Evolutionary conservation across 2,888 invertebrate genomes (phyloP).

Genomic region (Spilarctia lutea): DNA sequence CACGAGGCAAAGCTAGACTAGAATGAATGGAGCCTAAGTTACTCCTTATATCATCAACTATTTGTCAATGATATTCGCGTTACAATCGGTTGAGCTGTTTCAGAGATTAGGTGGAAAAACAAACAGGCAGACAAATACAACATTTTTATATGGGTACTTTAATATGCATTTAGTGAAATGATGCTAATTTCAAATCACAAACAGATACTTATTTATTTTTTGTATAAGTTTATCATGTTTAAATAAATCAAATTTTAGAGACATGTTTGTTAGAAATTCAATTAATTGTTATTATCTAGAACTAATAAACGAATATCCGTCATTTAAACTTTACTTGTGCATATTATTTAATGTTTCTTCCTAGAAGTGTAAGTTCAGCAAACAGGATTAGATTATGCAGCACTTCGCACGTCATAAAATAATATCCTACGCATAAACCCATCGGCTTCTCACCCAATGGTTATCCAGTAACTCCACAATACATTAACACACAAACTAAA

Average conservation of each 20-base stretch:
- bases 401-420: conserved; percentile 52
- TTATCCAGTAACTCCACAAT: conserved; percentile 52
- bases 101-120: too few relatives aligned
- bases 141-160: too few relatives aligned
- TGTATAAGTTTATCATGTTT: not conserved
- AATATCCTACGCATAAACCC: conserved; percentile 55
- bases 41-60: too few relatives aligned
- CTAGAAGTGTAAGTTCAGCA: conserved; percentile 28
- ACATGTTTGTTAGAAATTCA: not conserved
- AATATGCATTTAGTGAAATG: too few relatives aligned
- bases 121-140: too few relatives aligned
- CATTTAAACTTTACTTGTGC: conserved; percentile 15
- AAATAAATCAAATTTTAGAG: not conserved
- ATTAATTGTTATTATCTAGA: conserved; percentile 9
- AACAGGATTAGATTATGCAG: conserved; percentile 47
- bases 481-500: conserved; percentile 24
- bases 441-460: conserved; percentile 57
- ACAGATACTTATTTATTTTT: not conserved
- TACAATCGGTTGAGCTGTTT: too few relatives aligned
- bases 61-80: too few relatives aligned
- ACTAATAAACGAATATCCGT: conserved; percentile 15
- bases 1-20: too few relatives aligned
- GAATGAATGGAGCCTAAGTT: too few relatives aligned
- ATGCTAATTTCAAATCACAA: too few relatives aligned
- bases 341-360: conserved; percentile 31